Evolutionary conservation across 2,888 invertebrate genomes (phyloP).

Genomic region (Cyrtodaria siliqua): DNA sequence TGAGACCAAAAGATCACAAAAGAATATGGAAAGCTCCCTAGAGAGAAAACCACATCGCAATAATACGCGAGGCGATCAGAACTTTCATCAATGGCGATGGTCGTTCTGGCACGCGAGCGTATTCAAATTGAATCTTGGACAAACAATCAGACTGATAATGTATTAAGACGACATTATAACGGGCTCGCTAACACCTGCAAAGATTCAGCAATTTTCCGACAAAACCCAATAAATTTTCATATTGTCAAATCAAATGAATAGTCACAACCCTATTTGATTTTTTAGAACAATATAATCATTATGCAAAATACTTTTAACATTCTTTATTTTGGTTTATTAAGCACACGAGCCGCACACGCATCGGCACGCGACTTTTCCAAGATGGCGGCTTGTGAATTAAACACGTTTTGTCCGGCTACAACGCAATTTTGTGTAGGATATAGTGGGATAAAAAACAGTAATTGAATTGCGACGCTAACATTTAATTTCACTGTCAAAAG

Average conservation of each 20-base stretch:
- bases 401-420: constrained; percentile 5
- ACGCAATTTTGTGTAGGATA: no score
- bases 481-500: no score
- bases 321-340: constrained; percentile 41
- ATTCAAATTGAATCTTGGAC: constrained; percentile 62
- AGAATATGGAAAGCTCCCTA: constrained; percentile 53
- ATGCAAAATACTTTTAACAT: constrained; percentile 63
- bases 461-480: no score
- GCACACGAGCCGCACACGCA: constrained; percentile 57
- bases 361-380: constrained; percentile 50
- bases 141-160: constrained; percentile 54
- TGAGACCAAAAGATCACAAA: constrained; percentile 58
- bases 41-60: constrained; percentile 49
- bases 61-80: constrained; percentile 16
- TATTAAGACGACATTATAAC: constrained; percentile 26
- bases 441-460: constrained; percentile 7
- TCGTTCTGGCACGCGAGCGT: constrained; percentile 56
- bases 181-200: constrained; percentile 46
- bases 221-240: constrained; percentile 64
- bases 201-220: constrained; percentile 48
- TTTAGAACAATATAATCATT: constrained; percentile 60
- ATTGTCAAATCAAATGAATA: constrained; percentile 55
- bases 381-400: constrained; percentile 12
- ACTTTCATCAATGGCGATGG: constrained; percentile 48
- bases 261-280: constrained; percentile 53